These are phyloP conservation scores for Chaunax sp. DNA, from an alignment of 2,797 vertebrate species.

Conservation along the genomic window DNA sequence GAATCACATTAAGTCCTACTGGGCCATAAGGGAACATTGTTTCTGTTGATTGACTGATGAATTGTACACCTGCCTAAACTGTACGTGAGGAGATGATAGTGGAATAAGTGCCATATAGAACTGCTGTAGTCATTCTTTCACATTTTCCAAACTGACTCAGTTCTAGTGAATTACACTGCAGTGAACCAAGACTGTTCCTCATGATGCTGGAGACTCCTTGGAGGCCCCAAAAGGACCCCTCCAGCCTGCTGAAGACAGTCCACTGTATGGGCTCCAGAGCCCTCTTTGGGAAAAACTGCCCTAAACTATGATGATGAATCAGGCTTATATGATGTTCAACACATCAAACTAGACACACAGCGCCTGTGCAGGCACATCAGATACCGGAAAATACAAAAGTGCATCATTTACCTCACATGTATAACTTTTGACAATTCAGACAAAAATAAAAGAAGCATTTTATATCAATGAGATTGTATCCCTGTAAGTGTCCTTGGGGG, in stretches of 20 bases:
- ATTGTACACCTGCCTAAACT: neutral
- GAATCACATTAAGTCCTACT: neutral
- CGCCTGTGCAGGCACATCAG: neutral
- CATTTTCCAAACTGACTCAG: neutral
- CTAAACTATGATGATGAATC: neutral
- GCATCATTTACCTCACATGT: neutral
- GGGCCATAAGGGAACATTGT: neutral
- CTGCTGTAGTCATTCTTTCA: neutral
- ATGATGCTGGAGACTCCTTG: constrained; percentile 7
- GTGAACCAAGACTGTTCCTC: neutral
- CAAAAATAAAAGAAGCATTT: constrained; percentile 1
- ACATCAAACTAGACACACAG: neutral
- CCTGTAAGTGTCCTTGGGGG: constrained; percentile 10
- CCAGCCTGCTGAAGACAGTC: constrained; percentile 16
- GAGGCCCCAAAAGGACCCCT: constrained; percentile 17
- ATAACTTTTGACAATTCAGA: neutral
- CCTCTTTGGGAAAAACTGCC: constrained; percentile 7
- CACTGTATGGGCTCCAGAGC: neutral
- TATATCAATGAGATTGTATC: constrained; percentile 3
- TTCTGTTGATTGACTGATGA: neutral
- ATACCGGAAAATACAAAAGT: neutral
- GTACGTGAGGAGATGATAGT: neutral
- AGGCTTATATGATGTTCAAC: neutral
- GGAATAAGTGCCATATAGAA: neutral
- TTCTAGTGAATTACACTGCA: constrained; percentile 1